Base-by-base conservation (phyloP, 2,888 invertebrate species). In the Coelinius sp. region DNA sequence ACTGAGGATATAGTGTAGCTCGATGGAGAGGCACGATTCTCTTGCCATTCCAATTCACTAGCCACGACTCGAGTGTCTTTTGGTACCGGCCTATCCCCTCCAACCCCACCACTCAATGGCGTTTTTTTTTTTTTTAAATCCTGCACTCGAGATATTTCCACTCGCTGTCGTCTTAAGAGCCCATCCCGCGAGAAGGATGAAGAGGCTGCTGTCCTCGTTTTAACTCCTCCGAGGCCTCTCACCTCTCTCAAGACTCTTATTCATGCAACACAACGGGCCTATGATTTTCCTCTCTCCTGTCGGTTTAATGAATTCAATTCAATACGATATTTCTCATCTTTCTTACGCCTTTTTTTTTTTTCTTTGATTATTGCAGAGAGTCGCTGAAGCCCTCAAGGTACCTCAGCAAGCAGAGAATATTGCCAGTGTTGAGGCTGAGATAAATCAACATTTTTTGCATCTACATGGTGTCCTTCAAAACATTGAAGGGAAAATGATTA, bases 391-490 rank as follows among this genome's bases (percentile, higher is more conserved):
- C 17, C 49, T 75, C 62, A 20, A 56, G 6, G 70, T 41, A 12
- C 71, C 79, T 0, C 38, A 69, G 7, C 35, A 72, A 3, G n/a
- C 71, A 1, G 38, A 75, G 10, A 74, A 77, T 8, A 73, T 53
- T 22, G 78, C 78, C n/a, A 41, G 80, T 41, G 77, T 88, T 10
- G 86, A 89, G 62, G 81, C 81, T 7, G 78, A 82, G 12, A 86
- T 92, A 4, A 89, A 89, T 53, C 89, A 89, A 74, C 90, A 91
- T 79, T 92, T 91, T 77, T 87, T 89, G 0, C 88, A 89, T 74
- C 82, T 92, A 0, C 89, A 89, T 73, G 90, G 89, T 0, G 80
- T 88, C 5, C 82, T 92, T 49, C 92, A 92, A 82, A 88, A 88
- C 65, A 84, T 89, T 52, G 92, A 92, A 77, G 80, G 85, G 10